Evolutionary conservation across 2,888 invertebrate species (phyloP), one percentile per base, ranked within the genome.

Genomic region (Meandrusa payeni): DNA sequence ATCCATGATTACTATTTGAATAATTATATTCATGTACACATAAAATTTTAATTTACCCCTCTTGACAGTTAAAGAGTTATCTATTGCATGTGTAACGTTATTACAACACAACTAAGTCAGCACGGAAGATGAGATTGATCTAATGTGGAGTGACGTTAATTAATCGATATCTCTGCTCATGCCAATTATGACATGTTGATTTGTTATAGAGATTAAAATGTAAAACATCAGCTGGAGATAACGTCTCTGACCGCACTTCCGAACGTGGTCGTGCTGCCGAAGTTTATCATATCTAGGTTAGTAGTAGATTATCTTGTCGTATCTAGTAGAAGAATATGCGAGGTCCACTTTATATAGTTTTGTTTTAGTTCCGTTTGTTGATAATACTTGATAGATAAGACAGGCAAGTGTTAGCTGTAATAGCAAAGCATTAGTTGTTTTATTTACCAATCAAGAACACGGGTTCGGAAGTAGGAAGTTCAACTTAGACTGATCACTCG

Each of bases 261-360:
- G 44, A 33, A 44, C 23, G 38, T 43, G 43, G 11, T 43, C 22
- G 15, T 26, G 29, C 43, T 39, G 19, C 9, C 27, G 9, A 34
- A 39, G 6, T 15, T 40, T 33, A 11, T 34, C 24, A 28, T 28
- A 38, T 47, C 33, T 42, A 13, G 46, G 34, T 17, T 6, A 31
- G 28, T 17, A 9, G 5, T 5, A 20, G 7, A 19, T 28, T 15
- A 17, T 27, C 13, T 19, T n/a, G n/a, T n/a, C n/a, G n/a, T n/a
- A n/a, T n/a, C n/a, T n/a, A n/a, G n/a, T 22, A 7, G 29, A 29
- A 17, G 10, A 7, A 23, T 2, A 23, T 23, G 9, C 1, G 12
- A 12, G 13, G 5, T 24, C 6, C n/a, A n/a, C n/a, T n/a, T n/a
- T n/a, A n/a, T n/a, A n/a, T n/a, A n/a, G n/a, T n/a, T n/a, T n/a